These are phyloP conservation scores for Sylvietta virens DNA, from an alignment of 2,113 vertebrate genomes.

Conservation along the genomic window DNA sequence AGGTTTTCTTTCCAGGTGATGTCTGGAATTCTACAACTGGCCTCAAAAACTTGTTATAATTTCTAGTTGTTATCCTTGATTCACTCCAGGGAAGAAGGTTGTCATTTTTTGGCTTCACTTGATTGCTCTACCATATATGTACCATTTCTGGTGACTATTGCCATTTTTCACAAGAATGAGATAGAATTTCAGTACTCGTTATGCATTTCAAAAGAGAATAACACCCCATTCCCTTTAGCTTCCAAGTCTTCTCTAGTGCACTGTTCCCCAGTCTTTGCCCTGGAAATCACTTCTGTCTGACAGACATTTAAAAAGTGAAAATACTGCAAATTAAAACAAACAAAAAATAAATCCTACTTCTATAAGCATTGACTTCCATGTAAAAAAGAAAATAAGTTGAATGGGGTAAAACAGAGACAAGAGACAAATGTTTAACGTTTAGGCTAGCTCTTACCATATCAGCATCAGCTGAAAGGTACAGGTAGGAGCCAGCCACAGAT, in stretches of 20 bases:
- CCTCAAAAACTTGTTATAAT: slow-evolving; percentile 32
- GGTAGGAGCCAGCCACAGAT: background rate
- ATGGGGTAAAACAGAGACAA: background rate
- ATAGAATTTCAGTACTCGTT: background rate
- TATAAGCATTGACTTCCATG: background rate
- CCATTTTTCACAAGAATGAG: slow-evolving; percentile 3
- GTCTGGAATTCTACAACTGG: slow-evolving; percentile 1
- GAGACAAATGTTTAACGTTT: background rate
- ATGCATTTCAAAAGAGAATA: background rate
- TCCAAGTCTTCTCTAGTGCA: background rate
- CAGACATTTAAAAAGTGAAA: background rate
- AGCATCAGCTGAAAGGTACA: background rate
- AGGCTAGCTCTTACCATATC: background rate
- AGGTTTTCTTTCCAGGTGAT: slow-evolving; percentile 27
- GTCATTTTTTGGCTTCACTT: slow-evolving; percentile 20
- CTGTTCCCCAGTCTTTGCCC: background rate
- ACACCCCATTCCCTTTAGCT: background rate
- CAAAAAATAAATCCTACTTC: background rate
- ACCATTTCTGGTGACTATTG: slow-evolving; percentile 8
- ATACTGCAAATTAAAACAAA: background rate
- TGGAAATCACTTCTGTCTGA: background rate
- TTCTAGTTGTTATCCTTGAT: slow-evolving; percentile 26
- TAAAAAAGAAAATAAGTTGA: background rate
- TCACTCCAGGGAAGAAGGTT: slow-evolving; percentile 4
- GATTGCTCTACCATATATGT: background rate